phyloP scores from a whole-genome alignment of 2,113 vertebrate genomes.

The Dendrocopos noguchii region DNA sequence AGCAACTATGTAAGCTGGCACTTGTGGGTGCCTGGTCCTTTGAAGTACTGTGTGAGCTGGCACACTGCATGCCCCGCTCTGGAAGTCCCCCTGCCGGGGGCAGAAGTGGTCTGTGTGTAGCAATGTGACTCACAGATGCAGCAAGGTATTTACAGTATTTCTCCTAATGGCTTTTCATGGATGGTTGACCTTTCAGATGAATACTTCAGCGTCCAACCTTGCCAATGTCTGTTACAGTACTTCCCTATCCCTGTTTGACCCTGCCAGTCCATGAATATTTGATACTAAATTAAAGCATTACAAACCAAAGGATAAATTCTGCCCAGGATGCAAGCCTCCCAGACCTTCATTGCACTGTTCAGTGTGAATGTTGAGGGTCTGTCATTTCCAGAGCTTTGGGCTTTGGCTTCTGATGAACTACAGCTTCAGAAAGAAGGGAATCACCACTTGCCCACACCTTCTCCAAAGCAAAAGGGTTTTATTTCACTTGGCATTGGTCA shows the following conservation, averaged over 20 bases:
- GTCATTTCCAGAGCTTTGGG: not conserved
- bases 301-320: conserved; percentile 23
- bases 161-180: conserved; percentile 19
- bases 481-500: not conserved
- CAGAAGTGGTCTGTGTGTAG: not conserved
- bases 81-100: fast-evolving
- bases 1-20: fast-evolving
- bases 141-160: conserved; percentile 15
- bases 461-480: not conserved
- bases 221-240: not conserved
- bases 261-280: conserved; percentile 24
- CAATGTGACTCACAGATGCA: not conserved
- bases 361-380: not conserved
- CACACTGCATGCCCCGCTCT: not conserved
- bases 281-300: conserved; percentile 41
- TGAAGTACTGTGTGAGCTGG: not conserved
- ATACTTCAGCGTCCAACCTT: not conserved
- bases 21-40: not conserved
- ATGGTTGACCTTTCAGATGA: conserved; percentile 26
- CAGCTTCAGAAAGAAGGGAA: not conserved
- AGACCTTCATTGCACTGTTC: not conserved
- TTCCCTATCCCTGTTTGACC: conserved; percentile 49
- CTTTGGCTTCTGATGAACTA: not conserved
- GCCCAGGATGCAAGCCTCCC: not conserved
- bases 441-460: not conserved